Conservation (phyloP, 2,797 vertebrate species). For the Cyprinodon diabolis region DNA sequence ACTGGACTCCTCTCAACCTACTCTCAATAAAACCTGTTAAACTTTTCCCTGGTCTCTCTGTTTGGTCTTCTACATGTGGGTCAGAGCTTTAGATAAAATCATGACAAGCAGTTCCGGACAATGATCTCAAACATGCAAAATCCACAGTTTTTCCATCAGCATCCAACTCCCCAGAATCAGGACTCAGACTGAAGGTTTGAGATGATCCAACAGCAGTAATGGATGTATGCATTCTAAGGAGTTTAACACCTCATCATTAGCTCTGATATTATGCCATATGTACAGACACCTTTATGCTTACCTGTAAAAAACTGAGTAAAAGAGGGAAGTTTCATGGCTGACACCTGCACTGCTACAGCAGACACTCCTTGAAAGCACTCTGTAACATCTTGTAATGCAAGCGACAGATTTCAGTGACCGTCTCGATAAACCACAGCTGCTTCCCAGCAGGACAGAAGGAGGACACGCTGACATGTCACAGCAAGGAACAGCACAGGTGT, state of each 20-base stretch:
- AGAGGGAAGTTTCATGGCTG: neutral
- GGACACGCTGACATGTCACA: constrained; percentile 16
- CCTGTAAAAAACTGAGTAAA: neutral
- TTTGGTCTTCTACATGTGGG: too few species aligned
- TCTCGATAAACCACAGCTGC: neutral
- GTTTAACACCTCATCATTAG: neutral
- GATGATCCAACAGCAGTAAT: too few species aligned
- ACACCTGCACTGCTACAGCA: neutral
- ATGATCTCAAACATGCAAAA: neutral
- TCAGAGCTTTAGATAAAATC: too few species aligned
- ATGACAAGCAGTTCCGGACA: too few species aligned
- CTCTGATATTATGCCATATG: neutral
- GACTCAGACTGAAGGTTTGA: too few species aligned
- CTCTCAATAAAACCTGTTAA: too few species aligned
- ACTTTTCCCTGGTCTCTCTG: too few species aligned
- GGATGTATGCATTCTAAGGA: neutral
- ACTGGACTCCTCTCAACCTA: too few species aligned
- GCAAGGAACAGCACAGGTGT: neutral
- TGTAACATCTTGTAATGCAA: neutral
- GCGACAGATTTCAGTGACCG: neutral
- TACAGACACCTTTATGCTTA: neutral
- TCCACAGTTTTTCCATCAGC: neutral
- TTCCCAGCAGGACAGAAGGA: neutral
- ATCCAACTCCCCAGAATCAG: too few species aligned
- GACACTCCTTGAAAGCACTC: neutral